Conservation (phyloP, 2,113 vertebrate species). For the Ascaphus truei region DNA sequence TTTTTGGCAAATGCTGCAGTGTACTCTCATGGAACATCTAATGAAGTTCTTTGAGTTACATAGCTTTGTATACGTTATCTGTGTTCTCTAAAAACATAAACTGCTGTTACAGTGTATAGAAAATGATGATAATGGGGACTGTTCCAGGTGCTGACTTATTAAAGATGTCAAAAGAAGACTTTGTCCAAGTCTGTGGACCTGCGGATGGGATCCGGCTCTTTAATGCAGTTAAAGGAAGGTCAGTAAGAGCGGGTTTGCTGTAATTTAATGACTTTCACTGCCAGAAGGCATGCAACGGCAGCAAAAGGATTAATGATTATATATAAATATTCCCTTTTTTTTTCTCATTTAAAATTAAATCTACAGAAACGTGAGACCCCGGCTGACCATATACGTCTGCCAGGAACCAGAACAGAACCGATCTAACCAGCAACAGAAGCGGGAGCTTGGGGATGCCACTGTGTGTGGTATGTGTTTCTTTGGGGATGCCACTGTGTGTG, state of each 20-base stretch:
- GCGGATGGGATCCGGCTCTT: constrained; percentile 93
- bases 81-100: too few species aligned
- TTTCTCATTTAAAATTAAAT: too few species aligned
- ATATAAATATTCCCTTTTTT: not conserved
- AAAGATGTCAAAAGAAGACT: constrained; percentile 87
- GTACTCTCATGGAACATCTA: too few species aligned
- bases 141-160: constrained; percentile 82
- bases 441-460: constrained; percentile 53
- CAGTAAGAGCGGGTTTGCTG: constrained; percentile 41
- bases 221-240: constrained; percentile 92
- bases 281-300: too few species aligned
- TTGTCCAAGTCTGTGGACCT: constrained; percentile 91
- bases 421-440: constrained; percentile 59
- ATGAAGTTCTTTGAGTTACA: too few species aligned
- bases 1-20: too few species aligned
- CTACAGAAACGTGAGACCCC: constrained; percentile 79
- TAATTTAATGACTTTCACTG: not conserved
- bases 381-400: constrained; percentile 89
- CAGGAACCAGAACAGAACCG: constrained; percentile 78
- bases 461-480: constrained; percentile 69
- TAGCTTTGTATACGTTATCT: too few species aligned
- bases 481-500: too few species aligned
- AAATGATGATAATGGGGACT: too few species aligned
- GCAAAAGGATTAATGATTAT: too few species aligned
- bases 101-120: too few species aligned